Base-by-base conservation (phyloP, 2,888 invertebrate genomes). In the Blastobasis lacticolella region DNA sequence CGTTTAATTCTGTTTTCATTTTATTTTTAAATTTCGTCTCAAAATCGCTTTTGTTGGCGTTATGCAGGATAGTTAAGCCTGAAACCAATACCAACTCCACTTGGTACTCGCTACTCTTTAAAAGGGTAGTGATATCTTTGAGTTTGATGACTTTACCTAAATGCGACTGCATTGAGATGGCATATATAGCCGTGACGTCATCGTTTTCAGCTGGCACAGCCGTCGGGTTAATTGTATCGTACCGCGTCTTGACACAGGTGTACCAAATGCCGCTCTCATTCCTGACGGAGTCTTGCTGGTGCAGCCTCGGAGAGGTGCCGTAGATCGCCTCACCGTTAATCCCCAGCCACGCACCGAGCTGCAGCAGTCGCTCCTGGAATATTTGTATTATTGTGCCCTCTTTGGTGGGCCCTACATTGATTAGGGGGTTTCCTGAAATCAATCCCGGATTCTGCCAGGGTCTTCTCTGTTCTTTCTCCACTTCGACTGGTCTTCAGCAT, bases 321-420 rank as follows among this genome's bases (percentile, higher is more conserved):
- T 96, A 97, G 60, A 97, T 95, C 0, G 95, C 96, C 70, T 96
- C 95, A 0, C 97, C 97, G 66, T 97, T 97, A 9, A 91, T 80
- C 4, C 78, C 68, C 9, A 97, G 81, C 97, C 97, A 97, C 23
- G 81, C 63, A 4, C 97, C 97, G 62, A 97, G 89, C 60, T 92
- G 90, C 7, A 91, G 78, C 0, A 97, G 84, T 46, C 97, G 90
- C 71, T 97, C 96, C 84, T 97, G 94, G 79, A 94, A 97, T 68
- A 97, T 94, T 0, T 95, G 95, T 4, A 90, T 77, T 57, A 97
- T 97, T 5, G 92, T 92, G 5, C 97, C 97, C 63, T 96, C 95
- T 69, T 94, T 94, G 0, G 96, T 95, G n/a, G 97, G 97, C 0
- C 97, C 97, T 5, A 97, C 90, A 70, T 97, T 97, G 69, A 96